phyloP scores from a whole-genome alignment of 23 tunicate genomes.

The Pegea sp. region DNA sequence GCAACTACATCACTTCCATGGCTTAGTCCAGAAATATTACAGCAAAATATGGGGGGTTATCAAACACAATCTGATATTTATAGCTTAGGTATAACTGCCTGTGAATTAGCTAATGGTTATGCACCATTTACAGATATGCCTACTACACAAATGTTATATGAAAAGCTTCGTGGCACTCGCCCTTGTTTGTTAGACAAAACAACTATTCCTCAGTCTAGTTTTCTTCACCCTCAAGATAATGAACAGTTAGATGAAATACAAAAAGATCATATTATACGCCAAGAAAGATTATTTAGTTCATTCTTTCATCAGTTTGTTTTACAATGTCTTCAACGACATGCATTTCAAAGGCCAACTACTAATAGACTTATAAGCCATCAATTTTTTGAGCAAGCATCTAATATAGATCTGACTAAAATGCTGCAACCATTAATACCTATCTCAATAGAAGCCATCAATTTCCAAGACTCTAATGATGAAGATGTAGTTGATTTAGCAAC shows the following conservation, averaged over 20 bases:
- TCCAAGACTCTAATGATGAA: neutral
- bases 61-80: slow-evolving; percentile 52
- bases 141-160: slow-evolving; percentile 75
- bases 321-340: slow-evolving; percentile 22
- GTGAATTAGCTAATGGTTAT: slow-evolving; percentile 85
- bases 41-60: slow-evolving; percentile 78
- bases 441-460: neutral
- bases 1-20: slow-evolving; percentile 53
- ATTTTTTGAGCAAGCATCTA: slow-evolving; percentile 4
- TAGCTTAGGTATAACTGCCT: slow-evolving; percentile 78
- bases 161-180: slow-evolving; percentile 55
- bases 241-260: neutral
- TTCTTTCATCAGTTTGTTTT: slow-evolving; percentile 17
- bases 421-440: slow-evolving; percentile 26
- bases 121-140: slow-evolving; percentile 93
- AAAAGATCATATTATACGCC: neutral
- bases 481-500: neutral
- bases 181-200: slow-evolving; percentile 56
- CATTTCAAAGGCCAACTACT: slow-evolving; percentile 26
- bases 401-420: slow-evolving; percentile 1
- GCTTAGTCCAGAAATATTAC: slow-evolving; percentile 74
- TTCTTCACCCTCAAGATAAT: neutral
- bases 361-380: slow-evolving; percentile 22
- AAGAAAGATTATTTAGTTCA: neutral
- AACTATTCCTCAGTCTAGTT: slow-evolving; percentile 25